phyloP scores from a whole-genome alignment of 2,888 invertebrate genomes.

The Ophonus ardosiacus region DNA sequence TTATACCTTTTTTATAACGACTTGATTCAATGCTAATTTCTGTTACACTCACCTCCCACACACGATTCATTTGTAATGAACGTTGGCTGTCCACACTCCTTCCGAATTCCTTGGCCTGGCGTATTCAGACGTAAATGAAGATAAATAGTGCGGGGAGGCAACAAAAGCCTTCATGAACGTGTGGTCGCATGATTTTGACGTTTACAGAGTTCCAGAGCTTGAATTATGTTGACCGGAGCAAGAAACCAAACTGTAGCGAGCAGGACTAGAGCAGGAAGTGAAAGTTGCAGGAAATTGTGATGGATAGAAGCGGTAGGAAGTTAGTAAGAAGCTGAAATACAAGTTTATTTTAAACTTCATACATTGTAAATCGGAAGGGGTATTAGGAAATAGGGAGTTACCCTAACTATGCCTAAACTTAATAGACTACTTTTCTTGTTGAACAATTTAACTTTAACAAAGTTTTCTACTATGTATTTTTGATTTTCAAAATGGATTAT shows the following conservation, averaged over 20 bases:
- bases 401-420: neutral
- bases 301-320: neutral
- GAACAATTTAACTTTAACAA: neutral
- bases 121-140: conserved; percentile 61
- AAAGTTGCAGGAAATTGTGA: conserved; percentile 8
- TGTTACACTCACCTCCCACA: no score
- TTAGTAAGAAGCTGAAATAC: neutral
- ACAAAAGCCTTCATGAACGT: conserved; percentile 63
- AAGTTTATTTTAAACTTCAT: neutral
- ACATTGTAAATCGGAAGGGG: neutral
- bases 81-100: neutral
- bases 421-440: neutral
- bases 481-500: no score
- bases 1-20: no score
- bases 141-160: conserved; percentile 59
- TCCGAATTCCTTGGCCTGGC: neutral
- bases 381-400: no score
- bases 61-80: no score
- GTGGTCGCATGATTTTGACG: conserved; percentile 64
- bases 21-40: no score
- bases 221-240: conserved; percentile 68
- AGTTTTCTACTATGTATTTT: no score
- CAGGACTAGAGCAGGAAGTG: neutral
- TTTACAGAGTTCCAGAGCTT: conserved; percentile 65
- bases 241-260: conserved; percentile 64